Base-by-base conservation (phyloP, 1,140 invertebrate species). In the Drosophila pandora region DNA sequence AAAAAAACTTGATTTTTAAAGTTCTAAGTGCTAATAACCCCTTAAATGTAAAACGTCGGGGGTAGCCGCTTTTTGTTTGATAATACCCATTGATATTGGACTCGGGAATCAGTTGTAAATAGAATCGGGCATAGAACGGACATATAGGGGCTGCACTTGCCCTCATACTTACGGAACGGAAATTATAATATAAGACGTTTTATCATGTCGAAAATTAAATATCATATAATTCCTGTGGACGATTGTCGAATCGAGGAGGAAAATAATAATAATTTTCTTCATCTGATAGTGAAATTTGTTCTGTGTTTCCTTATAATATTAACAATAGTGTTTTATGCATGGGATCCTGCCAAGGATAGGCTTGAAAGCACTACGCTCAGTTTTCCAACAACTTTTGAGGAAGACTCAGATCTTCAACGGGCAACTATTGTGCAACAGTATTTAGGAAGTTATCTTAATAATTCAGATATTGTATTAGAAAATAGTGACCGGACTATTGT, bases 201-300 rank as follows among this genome's bases (percentile, higher is more conserved):
- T 10, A 21, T 47, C 5, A 74, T 75, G 71, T 21, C 37, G 25
- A 55, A 37, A 2, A 75, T 53, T 52, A 75, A 65, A 75, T 75
- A 75, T 43, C 53, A 75, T 10, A 17, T 41, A 41, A 30, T 75
- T 50, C 53, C 71, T 30, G 39, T 23, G 10, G 48, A 64, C 9
- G 71, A 57, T 12, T n/a, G 6, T 4, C 34, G 12, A 12, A 17
- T 8, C 6, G 21, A 10, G 1, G 12, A 22, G 1, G 5, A 34
- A 13, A 37, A 37, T 37, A 37, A 37, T 37, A 28, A 6, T 1
- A 32, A 13, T 1, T 39, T 48, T 17, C 3, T 9, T 22, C 25
- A 74, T 39, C 55, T 52, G 52, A 39, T 63, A 28, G 7, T 45
- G 0, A 47, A 48, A 5, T 23, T 13, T 8, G 1, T 57, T 43